Base-by-base conservation (phyloP, 2,888 invertebrate species). In the Dascillus cervinus region DNA sequence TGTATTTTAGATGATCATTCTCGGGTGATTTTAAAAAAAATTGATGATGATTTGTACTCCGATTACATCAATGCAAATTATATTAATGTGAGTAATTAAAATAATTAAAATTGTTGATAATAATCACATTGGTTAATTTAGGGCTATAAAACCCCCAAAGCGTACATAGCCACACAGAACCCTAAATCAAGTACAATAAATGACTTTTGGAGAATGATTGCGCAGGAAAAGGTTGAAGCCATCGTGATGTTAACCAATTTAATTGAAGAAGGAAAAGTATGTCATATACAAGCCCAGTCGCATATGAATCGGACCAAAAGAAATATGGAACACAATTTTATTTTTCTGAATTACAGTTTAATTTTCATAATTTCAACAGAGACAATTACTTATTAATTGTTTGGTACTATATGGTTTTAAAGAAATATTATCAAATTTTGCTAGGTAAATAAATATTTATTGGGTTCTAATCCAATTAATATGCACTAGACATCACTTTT, bases 61-160 rank as follows among this genome's bases (percentile, higher is more conserved):
- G 69, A 69, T 49, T 70, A 70, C 41, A 72, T 73, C 8, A 72
- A 73, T 50, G 72, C 72, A 0, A 71, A 64, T 53, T 70, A 64
- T 41, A 64, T 70, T 26, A 61, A 64, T 36, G 70, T 70, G 57
- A 55, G 36, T 26, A 10, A 4, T 17, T 4, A 17, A 6, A 17
- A 17, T n/a, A n/a, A n/a, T 17, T 17, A 17, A 17, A 17, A 8
- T 17, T 4, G 5, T 8, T 17, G 8, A 17, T 17, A 6, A 8
- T 4, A 6, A 6, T 17, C 17, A 17, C 17, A 6, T 17, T 17
- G 8, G 4, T 17, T 17, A 17, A 6, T 6, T 17, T 17, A 17
- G 63, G 60, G 62, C 5, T 58, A 58, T 14, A 52, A 47, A 27
- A 38, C 40, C 21, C 39, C 47, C n/a, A 56, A 43, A 27, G 56